phyloP scores from a whole-genome alignment of 1,140 invertebrate genomes.

The Leptopilina boulardi region DNA sequence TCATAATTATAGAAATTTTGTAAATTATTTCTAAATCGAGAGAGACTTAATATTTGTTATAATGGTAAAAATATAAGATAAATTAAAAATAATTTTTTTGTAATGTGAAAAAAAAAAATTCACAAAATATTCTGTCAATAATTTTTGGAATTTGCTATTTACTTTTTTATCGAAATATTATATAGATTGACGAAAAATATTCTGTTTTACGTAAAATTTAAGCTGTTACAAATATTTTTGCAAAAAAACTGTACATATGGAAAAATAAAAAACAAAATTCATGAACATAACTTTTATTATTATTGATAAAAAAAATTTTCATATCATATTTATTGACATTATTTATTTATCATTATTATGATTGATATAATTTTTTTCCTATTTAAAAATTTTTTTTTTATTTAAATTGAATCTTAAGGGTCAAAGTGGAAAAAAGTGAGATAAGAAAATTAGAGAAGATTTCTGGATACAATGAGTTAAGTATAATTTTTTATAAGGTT shows the following conservation, averaged over 20 bases:
- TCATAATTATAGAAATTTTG: too few relatives aligned
- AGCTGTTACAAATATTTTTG: slow-evolving; percentile 5
- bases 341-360: neutral
- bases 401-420: neutral
- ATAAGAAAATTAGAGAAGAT: too few relatives aligned
- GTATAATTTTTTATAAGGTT: too few relatives aligned
- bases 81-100: too few relatives aligned
- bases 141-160: neutral
- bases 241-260: slow-evolving; percentile 16
- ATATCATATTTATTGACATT: neutral
- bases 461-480: too few relatives aligned
- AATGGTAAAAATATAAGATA: too few relatives aligned
- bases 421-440: too few relatives aligned
- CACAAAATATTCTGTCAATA: too few relatives aligned
- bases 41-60: too few relatives aligned
- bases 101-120: too few relatives aligned
- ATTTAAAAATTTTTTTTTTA: neutral
- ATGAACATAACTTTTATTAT: neutral
- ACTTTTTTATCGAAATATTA: neutral
- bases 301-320: neutral
- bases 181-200: neutral
- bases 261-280: neutral
- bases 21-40: too few relatives aligned
- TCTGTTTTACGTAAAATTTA: neutral
- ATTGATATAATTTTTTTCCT: neutral